Conservation (phyloP, 2,888 invertebrate species). For the Drosophila neoperkinsi region DNA sequence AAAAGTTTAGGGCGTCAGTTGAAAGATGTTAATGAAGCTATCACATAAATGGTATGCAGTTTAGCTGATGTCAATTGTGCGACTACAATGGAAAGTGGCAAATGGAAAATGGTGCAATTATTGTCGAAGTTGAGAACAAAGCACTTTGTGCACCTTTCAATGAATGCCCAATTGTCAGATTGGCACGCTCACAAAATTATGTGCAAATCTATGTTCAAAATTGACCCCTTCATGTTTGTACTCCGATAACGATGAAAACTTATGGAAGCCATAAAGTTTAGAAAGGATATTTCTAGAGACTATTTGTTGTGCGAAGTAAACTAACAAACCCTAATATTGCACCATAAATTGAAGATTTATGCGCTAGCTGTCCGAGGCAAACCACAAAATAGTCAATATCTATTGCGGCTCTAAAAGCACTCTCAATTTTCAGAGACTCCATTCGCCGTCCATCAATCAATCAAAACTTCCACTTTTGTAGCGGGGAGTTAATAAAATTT, state of each 20-base stretch:
- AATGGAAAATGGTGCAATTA: constrained; percentile 24
- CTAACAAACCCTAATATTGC: not conserved
- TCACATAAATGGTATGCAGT: constrained; percentile 54
- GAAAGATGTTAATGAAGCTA: constrained; percentile 45
- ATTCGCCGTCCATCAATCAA: constrained; percentile 61
- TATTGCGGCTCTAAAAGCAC: constrained; percentile 35
- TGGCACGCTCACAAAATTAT: too few relatives aligned
- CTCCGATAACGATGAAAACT: not conserved
- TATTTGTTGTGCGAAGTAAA: not conserved
- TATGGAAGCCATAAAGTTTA: not conserved
- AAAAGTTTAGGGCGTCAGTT: constrained; percentile 27
- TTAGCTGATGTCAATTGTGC: constrained; percentile 42
- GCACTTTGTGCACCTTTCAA: not conserved
- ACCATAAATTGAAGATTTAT: constrained; percentile 31
- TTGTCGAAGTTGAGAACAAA: not conserved
- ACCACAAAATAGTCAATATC: constrained; percentile 29
- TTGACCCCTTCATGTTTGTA: not conserved
- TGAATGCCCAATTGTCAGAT: not conserved
- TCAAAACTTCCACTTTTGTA: constrained; percentile 40
- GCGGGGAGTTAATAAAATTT: constrained; percentile 9
- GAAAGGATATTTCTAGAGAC: not conserved
- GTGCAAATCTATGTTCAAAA: too few relatives aligned
- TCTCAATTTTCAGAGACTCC: constrained; percentile 49
- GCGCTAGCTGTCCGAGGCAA: constrained; percentile 3
- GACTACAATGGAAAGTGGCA: not conserved